phyloP scores from a whole-genome alignment of 2,797 vertebrate genomes.

The Nannoperca obscura region DNA sequence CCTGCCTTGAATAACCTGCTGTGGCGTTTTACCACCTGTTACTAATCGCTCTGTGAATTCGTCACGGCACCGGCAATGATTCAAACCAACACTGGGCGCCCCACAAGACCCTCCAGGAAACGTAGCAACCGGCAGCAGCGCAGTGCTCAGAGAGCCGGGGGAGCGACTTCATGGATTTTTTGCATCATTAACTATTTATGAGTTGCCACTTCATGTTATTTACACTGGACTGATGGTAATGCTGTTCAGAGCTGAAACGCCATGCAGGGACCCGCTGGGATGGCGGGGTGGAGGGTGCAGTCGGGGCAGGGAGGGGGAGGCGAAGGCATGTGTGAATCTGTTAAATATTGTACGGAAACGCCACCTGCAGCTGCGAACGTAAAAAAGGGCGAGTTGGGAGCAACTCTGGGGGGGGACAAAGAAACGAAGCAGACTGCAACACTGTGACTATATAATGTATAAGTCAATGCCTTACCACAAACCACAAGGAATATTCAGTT shows the following conservation, averaged over 20 bases:
- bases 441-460: constrained; percentile 73
- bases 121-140: constrained; percentile 59
- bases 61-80: constrained; percentile 76
- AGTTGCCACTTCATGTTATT: constrained; percentile 95
- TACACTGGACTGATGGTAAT: constrained; percentile 91
- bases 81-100: constrained; percentile 76
- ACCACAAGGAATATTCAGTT: constrained; percentile 79
- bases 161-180: constrained; percentile 85
- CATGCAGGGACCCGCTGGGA: constrained; percentile 79
- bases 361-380: constrained; percentile 88
- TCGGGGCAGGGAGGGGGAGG: constrained; percentile 9
- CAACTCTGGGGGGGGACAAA: constrained; percentile 52
- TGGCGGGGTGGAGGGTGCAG: constrained; percentile 45
- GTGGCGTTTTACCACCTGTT: constrained; percentile 85
- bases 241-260: constrained; percentile 87
- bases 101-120: constrained; percentile 77
- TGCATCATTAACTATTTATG: constrained; percentile 94
- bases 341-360: constrained; percentile 88
- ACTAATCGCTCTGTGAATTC: constrained; percentile 82
- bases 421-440: constrained; percentile 55
- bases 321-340: constrained; percentile 83
- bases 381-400: constrained; percentile 69
- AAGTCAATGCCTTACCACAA: constrained; percentile 70
- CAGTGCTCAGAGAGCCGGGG: constrained; percentile 65
- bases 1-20: constrained; percentile 68